Conservation (phyloP, 2,797 vertebrate genomes). For the Podarcis lilfordi region DNA sequence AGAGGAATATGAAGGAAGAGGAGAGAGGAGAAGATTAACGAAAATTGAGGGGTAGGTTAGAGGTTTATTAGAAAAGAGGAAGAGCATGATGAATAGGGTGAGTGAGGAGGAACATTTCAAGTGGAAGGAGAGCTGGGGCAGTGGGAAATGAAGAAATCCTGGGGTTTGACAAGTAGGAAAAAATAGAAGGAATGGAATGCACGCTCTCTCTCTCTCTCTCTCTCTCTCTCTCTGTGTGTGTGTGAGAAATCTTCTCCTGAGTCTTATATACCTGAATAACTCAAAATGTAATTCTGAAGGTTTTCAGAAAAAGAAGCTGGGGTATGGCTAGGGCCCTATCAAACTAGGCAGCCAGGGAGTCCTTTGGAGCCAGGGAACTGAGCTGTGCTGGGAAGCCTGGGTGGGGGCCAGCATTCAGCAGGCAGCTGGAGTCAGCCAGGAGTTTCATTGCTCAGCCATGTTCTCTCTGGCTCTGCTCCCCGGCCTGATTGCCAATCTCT, state of each 20-base stretch:
- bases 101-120: background rate
- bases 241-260: background rate
- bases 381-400: background rate
- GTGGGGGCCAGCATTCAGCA: background rate
- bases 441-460: background rate
- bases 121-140: background rate
- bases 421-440: background rate
- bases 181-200: background rate
- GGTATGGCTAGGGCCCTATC: background rate
- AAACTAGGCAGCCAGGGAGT: background rate
- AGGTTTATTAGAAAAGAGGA: too few species aligned
- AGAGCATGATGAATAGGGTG: background rate
- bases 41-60: background rate
- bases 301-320: background rate
- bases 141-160: background rate
- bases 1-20: too few species aligned
- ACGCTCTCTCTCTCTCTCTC: too few species aligned
- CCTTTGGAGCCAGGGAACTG: constrained; percentile 13
- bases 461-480: background rate
- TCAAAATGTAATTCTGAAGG: background rate
- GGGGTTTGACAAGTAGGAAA: background rate
- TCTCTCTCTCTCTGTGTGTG: too few species aligned
- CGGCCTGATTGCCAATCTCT: background rate
- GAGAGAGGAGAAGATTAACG: background rate
- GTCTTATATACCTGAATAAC: background rate